Evolutionary conservation across 1,140 invertebrate species (phyloP), one percentile per base, ranked within the genome.

Genomic region (Limonius californicus): DNA sequence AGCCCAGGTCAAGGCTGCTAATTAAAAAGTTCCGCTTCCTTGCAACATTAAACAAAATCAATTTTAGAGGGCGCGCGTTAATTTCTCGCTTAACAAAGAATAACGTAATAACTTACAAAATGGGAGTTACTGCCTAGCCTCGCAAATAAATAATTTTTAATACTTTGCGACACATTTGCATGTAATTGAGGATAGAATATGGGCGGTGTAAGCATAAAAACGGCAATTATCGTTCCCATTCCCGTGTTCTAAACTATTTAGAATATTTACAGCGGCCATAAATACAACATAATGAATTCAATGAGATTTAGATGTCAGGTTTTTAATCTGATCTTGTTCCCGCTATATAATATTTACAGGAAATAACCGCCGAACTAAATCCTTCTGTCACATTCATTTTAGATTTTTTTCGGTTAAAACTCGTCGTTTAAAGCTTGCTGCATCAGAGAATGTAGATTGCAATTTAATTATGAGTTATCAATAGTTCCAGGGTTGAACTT

Each of bases 181-280:
- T 39, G 35, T 39, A 39, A 12, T 39, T 39, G 35, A 39, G 35
- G 35, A 39, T 39, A 39, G 8, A 39, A 39, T 39, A 39, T 39
- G n/a, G 35, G 35, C 35, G 35, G 7, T 39, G 35, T 39, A 14
- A 14, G n/a, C 8, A 39, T 39, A 39, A 39, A 39, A 39, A 39
- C 35, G 35, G 35, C 35, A 39, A 39, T 39, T 39, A 39, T 39
- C 35, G n/a, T 39, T 39, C 35, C 8, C 2, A 39, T 39, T 39
- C 35, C n/a, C 35, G n/a, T 39, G 35, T 39, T 39, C 35, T 39
- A 39, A 39, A 39, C 35, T 39, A 39, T 39, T 39, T 39, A 39
- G 3, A 39, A 39, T 39, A 39, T 39, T 39, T 39, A 39, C 35
- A 6, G 35, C 35, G 2, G n/a, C n/a, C 7, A 39, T 39, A 39